A percentile compares a stretch with the other conserved stretches of the same genome.
Evolutionary conservation across 1,140 invertebrate species (phyloP).

Genomic region (Drosophila serrata): DNA sequence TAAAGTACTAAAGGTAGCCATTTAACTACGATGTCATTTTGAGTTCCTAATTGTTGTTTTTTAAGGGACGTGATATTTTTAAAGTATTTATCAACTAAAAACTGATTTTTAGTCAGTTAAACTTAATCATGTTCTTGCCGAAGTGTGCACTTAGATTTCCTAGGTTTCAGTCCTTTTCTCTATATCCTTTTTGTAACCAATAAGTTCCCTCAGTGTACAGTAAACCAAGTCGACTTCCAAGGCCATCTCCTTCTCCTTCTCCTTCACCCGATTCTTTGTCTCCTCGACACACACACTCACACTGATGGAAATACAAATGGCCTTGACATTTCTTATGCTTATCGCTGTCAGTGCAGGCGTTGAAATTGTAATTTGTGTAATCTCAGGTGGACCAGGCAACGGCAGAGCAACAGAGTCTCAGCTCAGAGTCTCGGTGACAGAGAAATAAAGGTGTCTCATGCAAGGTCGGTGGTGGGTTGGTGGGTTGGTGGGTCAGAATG

Average conservation of each 20-base stretch:
- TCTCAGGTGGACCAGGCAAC: conserved; percentile 66
- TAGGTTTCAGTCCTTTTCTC: not conserved
- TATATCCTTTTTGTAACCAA: not conserved
- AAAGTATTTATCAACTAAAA: too few relatives aligned
- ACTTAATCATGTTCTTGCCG: not conserved
- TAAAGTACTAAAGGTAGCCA: too few relatives aligned
- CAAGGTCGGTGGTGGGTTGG: conserved; percentile 3
- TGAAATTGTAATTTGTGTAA: conserved; percentile 84
- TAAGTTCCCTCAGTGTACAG: not conserved
- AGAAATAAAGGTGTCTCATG: conserved; percentile 52
- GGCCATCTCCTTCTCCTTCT: conserved; percentile 1
- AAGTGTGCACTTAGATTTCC: not conserved
- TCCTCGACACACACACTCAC: conserved; percentile 14
- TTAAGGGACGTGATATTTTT: too few relatives aligned
- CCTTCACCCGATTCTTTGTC: conserved; percentile 12
- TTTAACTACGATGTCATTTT: too few relatives aligned
- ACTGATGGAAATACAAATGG: conserved; percentile 61
- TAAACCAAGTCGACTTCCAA: conserved; percentile 24
- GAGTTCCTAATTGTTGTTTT: too few relatives aligned
- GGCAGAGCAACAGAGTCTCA: conserved; percentile 24
- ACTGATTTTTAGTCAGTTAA: not conserved
- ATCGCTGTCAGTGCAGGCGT: conserved; percentile 80
- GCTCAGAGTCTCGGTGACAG: conserved; percentile 27
- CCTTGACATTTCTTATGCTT: conserved; percentile 83
- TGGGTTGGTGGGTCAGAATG: conserved; percentile 25